phyloP scores from a whole-genome alignment of 2,888 invertebrate species.

The Pristionchus arcanus region DNA sequence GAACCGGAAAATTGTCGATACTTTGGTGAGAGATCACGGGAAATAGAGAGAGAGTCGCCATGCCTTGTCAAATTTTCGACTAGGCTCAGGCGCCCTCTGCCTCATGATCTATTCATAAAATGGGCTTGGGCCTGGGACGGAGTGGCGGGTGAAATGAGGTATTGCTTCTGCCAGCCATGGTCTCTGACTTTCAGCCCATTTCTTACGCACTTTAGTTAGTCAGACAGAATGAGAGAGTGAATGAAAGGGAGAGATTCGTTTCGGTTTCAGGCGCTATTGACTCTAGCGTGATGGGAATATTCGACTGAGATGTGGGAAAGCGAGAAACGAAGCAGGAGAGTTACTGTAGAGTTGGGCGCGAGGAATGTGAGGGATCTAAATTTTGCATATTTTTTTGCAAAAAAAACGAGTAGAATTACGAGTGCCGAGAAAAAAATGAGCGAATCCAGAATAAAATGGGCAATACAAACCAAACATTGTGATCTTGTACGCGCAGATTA shows the following conservation, averaged over 20 bases:
- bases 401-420: no score
- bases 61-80: background rate
- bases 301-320: background rate
- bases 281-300: slow-evolving; percentile 11
- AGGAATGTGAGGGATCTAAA: background rate
- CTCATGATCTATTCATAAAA: slow-evolving; percentile 50
- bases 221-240: background rate
- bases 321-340: background rate
- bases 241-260: background rate
- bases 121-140: background rate
- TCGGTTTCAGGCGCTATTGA: background rate
- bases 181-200: background rate
- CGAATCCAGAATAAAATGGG: no score
- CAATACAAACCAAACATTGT: no score
- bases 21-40: background rate
- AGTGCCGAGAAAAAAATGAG: no score
- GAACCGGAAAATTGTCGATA: slow-evolving; percentile 8
- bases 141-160: slow-evolving; percentile 20
- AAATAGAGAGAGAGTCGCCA: background rate
- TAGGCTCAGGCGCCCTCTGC: background rate
- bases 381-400: no score
- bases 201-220: background rate
- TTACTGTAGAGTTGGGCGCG: background rate
- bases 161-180: background rate
- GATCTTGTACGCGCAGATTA: background rate